Evolutionary conservation across 2,888 invertebrate species (phyloP).

Genomic region (Craniophora ligustri): DNA sequence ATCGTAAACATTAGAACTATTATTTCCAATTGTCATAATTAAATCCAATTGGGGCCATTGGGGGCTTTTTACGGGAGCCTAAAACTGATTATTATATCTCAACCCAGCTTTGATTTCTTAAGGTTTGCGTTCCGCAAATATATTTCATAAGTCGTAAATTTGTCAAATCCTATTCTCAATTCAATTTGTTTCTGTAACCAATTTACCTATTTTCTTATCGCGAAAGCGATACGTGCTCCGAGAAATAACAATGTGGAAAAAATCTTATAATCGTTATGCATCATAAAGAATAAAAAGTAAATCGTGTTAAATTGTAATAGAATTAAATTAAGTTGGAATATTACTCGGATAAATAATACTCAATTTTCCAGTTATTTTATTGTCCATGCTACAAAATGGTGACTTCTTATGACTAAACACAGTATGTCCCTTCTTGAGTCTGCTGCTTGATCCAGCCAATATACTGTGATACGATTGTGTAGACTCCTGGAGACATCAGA

Average conservation of each 20-base stretch:
- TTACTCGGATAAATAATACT: constrained; percentile 21
- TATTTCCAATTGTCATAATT: constrained; percentile 44
- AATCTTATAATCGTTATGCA: constrained; percentile 24
- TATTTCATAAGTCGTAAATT: constrained; percentile 47
- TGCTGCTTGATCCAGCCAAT: constrained; percentile 85
- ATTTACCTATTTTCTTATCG: constrained; percentile 56
- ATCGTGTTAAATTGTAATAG: constrained; percentile 22
- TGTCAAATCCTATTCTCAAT: constrained; percentile 41
- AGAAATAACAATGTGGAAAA: constrained; percentile 27
- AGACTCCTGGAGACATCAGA: constrained; percentile 82
- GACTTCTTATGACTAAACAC: constrained; percentile 64
- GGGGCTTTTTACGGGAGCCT: constrained; percentile 6
- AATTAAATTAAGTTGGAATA: constrained; percentile 27
- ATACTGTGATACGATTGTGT: constrained; percentile 88
- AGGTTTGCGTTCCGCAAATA: constrained; percentile 28
- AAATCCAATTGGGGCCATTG: constrained; percentile 30
- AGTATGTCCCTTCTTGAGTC: constrained; percentile 76
- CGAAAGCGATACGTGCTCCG: constrained; percentile 34
- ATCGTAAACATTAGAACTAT: constrained; percentile 51
- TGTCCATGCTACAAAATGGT: constrained; percentile 42
- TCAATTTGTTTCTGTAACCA: constrained; percentile 49
- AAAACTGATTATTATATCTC: constrained; percentile 16
- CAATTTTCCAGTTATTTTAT: constrained; percentile 32
- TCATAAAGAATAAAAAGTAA: constrained; percentile 27
- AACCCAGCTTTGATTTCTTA: constrained; percentile 12